Percentiles rank a stretch among this genome's conserved stretches.
phyloP scores from a whole-genome alignment of 53 echinoderm and acorn worm genomes.

The Paracentrotus lividus region DNA sequence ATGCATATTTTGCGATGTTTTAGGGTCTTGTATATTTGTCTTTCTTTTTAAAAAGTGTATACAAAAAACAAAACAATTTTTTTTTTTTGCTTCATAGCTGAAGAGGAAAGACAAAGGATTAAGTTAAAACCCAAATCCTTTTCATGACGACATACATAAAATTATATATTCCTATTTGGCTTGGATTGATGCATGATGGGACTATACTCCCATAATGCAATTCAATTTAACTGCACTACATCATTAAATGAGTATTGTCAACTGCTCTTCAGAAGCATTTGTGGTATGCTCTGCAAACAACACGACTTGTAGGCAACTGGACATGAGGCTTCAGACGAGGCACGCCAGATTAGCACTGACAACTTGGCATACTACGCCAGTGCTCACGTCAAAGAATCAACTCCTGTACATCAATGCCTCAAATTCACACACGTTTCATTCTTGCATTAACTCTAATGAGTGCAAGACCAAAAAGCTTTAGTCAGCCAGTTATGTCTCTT shows the following conservation, averaged over 20 bases:
- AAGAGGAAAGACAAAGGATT: neutral
- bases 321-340: conserved; percentile 32
- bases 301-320: conserved; percentile 57
- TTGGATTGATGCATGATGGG: too few relatives aligned
- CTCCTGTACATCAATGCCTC: conserved; percentile 22
- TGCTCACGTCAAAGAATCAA: conserved; percentile 12
- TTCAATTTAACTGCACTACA: conserved; percentile 12
- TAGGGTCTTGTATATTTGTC: too few relatives aligned
- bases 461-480: too few relatives aligned
- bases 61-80: too few relatives aligned
- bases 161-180: too few relatives aligned
- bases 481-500: too few relatives aligned
- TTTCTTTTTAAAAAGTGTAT: too few relatives aligned
- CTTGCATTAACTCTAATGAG: too few relatives aligned
- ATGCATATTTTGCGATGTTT: too few relatives aligned
- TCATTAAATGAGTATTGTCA: conserved; percentile 11
- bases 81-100: too few relatives aligned
- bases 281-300: conserved; percentile 50
- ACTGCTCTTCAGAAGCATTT: conserved; percentile 31
- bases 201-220: neutral
- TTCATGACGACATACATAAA: too few relatives aligned
- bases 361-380: conserved; percentile 31
- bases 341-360: conserved; percentile 34
- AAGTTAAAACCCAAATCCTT: neutral
- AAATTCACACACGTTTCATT: too few relatives aligned